Base-by-base conservation (phyloP, 1,140 invertebrate genomes). In the Orius insidiosus region DNA sequence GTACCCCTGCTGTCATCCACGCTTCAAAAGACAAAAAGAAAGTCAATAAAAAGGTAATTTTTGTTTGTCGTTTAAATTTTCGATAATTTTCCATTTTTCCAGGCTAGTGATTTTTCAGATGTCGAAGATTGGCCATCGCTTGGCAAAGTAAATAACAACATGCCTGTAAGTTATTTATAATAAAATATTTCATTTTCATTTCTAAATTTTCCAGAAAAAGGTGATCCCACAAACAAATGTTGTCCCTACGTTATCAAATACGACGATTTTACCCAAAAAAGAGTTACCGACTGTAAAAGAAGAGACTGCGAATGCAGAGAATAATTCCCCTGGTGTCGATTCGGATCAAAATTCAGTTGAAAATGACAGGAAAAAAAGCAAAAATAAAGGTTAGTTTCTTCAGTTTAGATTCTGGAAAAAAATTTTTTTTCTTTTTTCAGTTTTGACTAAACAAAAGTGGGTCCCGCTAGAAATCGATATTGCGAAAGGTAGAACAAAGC, bases 91-190 rank as follows among this genome's bases (percentile, higher is more conserved):
- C n/a, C n/a, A n/a, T n/a, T 64, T 63, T 69, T 63, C 1, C 66
- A 81, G 77, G 72, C 74, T 40, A 76, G 72, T 60, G 73, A 77
- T 60, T 78, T 80, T 55, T 70, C 71, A 51, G 75, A 80, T 65
- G 74, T 75, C 53, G 72, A 72, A 48, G 78, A 85, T 61, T 86
- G 83, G 82, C 81, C 82, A 47, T 75, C 79, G 50, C 65, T 85
- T 41, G 77, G 76, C 60, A 70, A 62, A 62, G 62, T 59, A 60
- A 32, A 36, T 14, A 13, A 40, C 38, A 43, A 11, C 41, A 43
- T 18, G 41, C 31, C 10, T 18, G 38, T 40, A 40, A 36, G n/a
- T 36, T n/a, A 36, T 11, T 11, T 36, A 2, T 36, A 11, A 36
- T 36, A 13, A 36, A 36, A 36, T 24, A 7, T n/a, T n/a, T n/a